Conservation (phyloP, 2,113 vertebrate genomes). For the Chloroceryle aenea region DNA sequence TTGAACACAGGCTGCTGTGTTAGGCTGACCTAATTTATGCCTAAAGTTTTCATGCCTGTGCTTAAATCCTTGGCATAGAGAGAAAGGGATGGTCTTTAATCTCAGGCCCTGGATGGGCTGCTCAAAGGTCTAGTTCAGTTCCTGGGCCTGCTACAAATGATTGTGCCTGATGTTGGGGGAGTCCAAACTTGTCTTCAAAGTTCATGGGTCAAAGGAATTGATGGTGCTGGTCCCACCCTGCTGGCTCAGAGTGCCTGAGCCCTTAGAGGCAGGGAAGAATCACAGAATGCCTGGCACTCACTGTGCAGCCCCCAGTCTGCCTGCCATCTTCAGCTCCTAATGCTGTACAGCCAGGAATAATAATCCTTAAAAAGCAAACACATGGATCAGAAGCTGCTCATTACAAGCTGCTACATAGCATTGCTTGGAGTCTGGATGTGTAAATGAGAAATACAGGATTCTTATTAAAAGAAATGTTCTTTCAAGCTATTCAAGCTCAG, state of each 20-base stretch:
- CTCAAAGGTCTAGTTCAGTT: not conserved
- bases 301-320: not conserved
- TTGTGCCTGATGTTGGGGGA: not conserved
- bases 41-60: not conserved
- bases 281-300: rapidly evolving
- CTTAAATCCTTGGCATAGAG: not conserved
- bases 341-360: not conserved
- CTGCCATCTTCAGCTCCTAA: not conserved
- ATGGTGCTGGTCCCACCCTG: rapidly evolving
- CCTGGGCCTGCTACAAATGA: not conserved
- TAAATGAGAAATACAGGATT: not conserved
- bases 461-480: conserved; percentile 9
- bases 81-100: not conserved
- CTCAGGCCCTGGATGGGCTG: not conserved
- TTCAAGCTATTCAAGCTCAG: not conserved
- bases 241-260: not conserved
- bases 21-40: no score
- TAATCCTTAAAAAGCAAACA: not conserved
- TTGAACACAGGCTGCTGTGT: not conserved
- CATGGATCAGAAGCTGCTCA: not conserved
- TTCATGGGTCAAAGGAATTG: not conserved
- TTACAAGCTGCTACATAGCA: not conserved
- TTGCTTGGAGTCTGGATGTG: not conserved
- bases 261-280: not conserved
- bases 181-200: not conserved